Evolutionary conservation across 2,797 vertebrate species (phyloP), one percentile per base, ranked within the genome.

Genomic region (Ispidina lecontei): DNA sequence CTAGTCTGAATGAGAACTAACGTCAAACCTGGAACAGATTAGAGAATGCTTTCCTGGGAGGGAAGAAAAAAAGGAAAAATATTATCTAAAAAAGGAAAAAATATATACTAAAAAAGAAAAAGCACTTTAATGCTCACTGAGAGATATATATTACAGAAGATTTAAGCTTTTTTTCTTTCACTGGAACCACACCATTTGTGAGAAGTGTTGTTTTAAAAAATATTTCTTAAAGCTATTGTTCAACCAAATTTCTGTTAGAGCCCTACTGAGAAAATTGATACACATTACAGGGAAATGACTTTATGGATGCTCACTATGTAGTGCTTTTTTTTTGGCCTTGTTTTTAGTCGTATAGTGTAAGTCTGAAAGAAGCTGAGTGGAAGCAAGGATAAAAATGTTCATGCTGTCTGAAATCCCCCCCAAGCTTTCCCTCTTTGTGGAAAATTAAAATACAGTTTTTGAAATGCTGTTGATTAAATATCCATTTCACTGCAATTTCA

Each of bases 391-490:
- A 49, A 77, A 94, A 75, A 55, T 79, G 52, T 72, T 72, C 35
- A 14, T 64, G 35, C 54, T 71, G 58, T 17, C 37, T 75, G 54
- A 90, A 82, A 89, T 75, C 11, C 22, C 55, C 37, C 64, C 35
- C 28, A 89, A 71, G 10, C 15, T 64, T 75, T 65, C 22, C 20
- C 12, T 44, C 5, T 47, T 43, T 73, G 22, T 82, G 51, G 56
- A 87, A 93, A 93, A 89, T 71, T 71, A 68, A 92, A 60, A 7
- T 44, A 51, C 19, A 41, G 64, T 71, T 90, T 90, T 64, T 84
- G 17, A 67, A 88, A 68, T 41, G 29, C 9, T 76, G 12, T 80
- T 82, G 33, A 85, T 76, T 75, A 89, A 90, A 88, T 28, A 80
- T 21, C 39, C 5, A 46, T 75, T 92, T 88, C 43, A 58, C 9